Evolutionary conservation across 2,113 vertebrate genomes (phyloP).

Genomic region (Ramphastos sulfuratus): DNA sequence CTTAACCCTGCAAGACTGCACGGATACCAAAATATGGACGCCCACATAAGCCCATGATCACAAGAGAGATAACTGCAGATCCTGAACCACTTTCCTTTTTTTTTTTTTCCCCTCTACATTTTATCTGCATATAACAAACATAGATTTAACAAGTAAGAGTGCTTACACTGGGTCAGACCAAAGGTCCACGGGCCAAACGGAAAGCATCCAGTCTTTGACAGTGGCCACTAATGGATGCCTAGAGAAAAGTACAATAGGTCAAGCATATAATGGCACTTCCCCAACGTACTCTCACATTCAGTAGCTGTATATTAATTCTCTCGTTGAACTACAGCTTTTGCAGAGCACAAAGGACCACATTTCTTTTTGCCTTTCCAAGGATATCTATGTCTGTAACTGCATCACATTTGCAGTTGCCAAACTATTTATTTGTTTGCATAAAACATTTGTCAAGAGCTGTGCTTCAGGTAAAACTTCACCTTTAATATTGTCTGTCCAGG

Average conservation of each 20-base stretch:
- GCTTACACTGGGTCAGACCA: background rate
- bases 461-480: background rate
- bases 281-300: background rate
- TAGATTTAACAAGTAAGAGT: background rate
- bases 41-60: rapidly evolving
- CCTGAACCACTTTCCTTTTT: rapidly evolving
- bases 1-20: background rate
- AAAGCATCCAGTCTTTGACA: background rate
- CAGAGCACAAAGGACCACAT: background rate
- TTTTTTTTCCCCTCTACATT: background rate
- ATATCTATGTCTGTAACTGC: background rate
- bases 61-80: background rate
- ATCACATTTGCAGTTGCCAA: background rate
- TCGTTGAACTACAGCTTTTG: background rate
- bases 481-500: rapidly evolving
- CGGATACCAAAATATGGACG: background rate
- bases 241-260: background rate
- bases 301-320: background rate
- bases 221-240: background rate
- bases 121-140: background rate
- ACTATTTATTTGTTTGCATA: background rate
- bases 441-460: background rate
- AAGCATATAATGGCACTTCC: background rate
- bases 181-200: background rate
- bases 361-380: background rate